phyloP scores from a whole-genome alignment of 2,888 invertebrate species.

The Parascotia fuliginaria region DNA sequence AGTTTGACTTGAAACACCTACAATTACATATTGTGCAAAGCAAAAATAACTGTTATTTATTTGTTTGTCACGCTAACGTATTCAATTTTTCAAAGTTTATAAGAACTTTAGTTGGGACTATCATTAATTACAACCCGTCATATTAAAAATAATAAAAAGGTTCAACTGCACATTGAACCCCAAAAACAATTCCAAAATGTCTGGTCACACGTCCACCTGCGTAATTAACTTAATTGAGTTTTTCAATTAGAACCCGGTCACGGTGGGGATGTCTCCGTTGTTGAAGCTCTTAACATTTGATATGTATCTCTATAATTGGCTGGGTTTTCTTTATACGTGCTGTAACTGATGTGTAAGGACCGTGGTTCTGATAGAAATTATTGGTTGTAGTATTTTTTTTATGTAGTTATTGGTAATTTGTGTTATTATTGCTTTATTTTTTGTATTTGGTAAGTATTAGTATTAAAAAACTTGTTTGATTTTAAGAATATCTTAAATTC shows the following conservation, averaged over 20 bases:
- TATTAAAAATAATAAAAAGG: background rate
- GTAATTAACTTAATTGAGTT: slow-evolving; percentile 65
- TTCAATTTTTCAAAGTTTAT: too few species aligned
- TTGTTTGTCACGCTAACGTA: too few species aligned
- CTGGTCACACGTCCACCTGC: slow-evolving; percentile 59
- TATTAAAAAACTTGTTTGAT: too few species aligned
- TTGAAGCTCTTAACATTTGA: slow-evolving; percentile 44
- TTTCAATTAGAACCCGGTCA: slow-evolving; percentile 53
- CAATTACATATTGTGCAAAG: too few species aligned
- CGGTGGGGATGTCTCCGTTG: slow-evolving; percentile 56
- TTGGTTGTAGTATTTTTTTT: slow-evolving; percentile 8
- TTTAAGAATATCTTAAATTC: too few species aligned
- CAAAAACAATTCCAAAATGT: slow-evolving; percentile 35
- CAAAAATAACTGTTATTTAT: too few species aligned
- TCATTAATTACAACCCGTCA: too few species aligned
- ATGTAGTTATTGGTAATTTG: slow-evolving; percentile 14
- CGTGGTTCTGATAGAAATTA: slow-evolving; percentile 13
- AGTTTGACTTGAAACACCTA: too few species aligned
- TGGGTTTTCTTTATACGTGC: slow-evolving; percentile 47
- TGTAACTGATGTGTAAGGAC: slow-evolving; percentile 33
- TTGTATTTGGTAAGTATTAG: background rate
- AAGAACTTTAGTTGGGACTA: too few species aligned
- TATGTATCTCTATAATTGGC: slow-evolving; percentile 64
- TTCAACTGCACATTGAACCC: slow-evolving; percentile 18
- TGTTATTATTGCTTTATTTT: background rate